Evolutionary conservation across 2,888 invertebrate genomes (phyloP).

Genomic region (Drosophila koepferae): DNA sequence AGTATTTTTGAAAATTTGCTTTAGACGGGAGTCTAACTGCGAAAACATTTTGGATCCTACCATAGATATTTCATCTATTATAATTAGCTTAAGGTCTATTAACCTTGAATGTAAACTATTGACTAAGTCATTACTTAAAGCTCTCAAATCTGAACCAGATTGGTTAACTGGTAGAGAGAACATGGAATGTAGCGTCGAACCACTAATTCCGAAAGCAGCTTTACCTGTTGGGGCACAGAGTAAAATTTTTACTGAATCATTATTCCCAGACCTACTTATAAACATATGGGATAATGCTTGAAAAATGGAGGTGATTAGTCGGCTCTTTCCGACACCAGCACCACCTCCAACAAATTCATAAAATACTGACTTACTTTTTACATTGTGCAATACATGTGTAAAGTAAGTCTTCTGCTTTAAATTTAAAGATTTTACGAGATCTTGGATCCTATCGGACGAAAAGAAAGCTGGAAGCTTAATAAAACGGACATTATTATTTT

Average conservation of each 20-base stretch:
- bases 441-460: too few species aligned
- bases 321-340: neutral
- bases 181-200: neutral
- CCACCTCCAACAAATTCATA: neutral
- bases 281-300: neutral
- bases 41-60: neutral
- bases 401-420: too few species aligned
- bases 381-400: too few species aligned
- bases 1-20: neutral
- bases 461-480: too few species aligned
- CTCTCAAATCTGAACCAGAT: constrained; percentile 1
- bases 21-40: neutral
- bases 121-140: neutral
- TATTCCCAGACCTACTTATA: neutral
- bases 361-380: too few species aligned
- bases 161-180: neutral
- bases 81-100: neutral
- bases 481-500: too few species aligned
- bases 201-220: constrained; percentile 1
- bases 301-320: constrained; percentile 1
- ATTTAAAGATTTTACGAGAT: too few species aligned
- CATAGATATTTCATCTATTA: neutral
- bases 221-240: constrained; percentile 2
- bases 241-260: neutral
- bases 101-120: neutral